phyloP scores from a whole-genome alignment of 2,797 vertebrate species.

The Sardinella longiceps region DNA sequence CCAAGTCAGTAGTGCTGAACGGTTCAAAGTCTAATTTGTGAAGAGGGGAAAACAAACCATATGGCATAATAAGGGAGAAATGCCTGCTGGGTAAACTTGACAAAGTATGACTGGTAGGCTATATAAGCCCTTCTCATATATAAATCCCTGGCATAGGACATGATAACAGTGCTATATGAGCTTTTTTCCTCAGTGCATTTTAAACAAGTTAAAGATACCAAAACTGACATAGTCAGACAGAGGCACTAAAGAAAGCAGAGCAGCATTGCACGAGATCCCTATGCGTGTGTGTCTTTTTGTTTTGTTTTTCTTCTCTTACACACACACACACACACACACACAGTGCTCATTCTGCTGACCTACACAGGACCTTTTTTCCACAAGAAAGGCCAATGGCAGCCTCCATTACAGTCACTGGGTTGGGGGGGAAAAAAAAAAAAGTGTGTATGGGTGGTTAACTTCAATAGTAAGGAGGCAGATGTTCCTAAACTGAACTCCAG shows the following conservation, averaged over 20 bases:
- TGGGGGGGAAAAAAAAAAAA: background rate
- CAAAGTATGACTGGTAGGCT: background rate
- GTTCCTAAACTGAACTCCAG: background rate
- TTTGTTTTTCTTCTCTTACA: background rate
- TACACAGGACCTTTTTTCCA: background rate
- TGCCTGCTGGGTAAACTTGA: background rate
- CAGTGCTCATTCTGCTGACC: background rate
- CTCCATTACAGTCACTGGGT: background rate
- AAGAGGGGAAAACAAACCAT: background rate
- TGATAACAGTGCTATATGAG: background rate
- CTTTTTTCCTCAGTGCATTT: background rate
- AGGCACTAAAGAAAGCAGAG: background rate
- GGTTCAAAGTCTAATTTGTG: background rate
- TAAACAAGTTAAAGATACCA: background rate
- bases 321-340: background rate
- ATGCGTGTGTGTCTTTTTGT: background rate
- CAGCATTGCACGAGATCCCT: background rate
- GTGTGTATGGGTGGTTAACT: background rate
- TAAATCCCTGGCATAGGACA: background rate
- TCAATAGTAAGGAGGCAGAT: background rate
- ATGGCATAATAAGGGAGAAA: background rate
- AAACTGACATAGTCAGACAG: background rate
- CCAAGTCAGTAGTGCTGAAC: background rate
- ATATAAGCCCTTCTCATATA: background rate
- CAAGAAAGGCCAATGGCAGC: conserved; percentile 1